Conservation (phyloP, 2,797 vertebrate species). For the Myotis myotis region DNA sequence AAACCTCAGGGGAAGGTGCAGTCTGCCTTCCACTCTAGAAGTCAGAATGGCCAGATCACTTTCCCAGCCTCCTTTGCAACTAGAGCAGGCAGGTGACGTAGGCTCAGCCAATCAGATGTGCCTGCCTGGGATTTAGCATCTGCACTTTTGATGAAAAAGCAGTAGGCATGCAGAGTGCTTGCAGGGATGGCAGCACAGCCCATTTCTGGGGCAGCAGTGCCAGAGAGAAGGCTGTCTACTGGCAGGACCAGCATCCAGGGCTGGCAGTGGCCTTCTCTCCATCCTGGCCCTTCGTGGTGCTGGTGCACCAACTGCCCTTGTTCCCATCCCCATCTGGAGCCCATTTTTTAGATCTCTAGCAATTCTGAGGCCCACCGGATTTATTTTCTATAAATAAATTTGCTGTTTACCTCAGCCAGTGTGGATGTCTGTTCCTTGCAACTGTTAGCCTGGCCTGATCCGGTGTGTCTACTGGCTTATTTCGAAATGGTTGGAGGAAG, state of each 20-base stretch:
- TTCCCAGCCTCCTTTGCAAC: background rate
- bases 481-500: background rate
- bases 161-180: no score
- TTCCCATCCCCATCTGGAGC: background rate
- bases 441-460: background rate
- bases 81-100: background rate
- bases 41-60: background rate
- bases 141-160: background rate
- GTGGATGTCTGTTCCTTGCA: background rate
- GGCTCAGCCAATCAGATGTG: background rate
- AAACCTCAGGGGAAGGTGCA: background rate
- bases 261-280: background rate
- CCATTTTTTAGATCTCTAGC: background rate
- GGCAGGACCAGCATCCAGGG: fast-evolving
- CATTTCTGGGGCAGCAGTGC: background rate
- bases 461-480: background rate
- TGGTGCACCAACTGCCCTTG: background rate
- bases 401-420: background rate
- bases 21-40: background rate
- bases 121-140: background rate
- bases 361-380: background rate
- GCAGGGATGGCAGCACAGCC: background rate
- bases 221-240: background rate
- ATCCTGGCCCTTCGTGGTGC: background rate
- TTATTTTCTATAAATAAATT: background rate